A percentile compares a stretch with the other conserved stretches of the same genome.
phyloP scores from a whole-genome alignment of 2,888 invertebrate genomes.

The Scaptomyza reducta region DNA sequence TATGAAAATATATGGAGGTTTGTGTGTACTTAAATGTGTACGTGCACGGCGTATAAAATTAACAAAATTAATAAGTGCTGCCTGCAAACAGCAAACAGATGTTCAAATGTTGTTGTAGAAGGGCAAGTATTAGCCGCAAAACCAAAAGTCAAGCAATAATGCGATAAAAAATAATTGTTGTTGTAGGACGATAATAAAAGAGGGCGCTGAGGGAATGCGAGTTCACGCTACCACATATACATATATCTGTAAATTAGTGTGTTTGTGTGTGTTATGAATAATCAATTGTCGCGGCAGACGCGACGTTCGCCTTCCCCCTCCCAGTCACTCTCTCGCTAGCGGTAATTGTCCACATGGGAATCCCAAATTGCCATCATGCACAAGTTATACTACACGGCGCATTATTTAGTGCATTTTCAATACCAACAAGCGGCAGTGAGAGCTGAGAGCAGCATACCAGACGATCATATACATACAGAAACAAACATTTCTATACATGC shows the following conservation, averaged over 20 bases:
- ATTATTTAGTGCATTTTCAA: constrained; percentile 55
- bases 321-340: constrained; percentile 2
- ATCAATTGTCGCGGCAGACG: constrained; percentile 59
- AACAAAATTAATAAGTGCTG: constrained; percentile 16
- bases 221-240: constrained; percentile 3
- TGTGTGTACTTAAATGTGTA: constrained; percentile 37
- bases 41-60: constrained; percentile 42
- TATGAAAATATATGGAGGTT: constrained; percentile 23
- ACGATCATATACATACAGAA: constrained; percentile 5
- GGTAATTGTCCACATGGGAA: constrained; percentile 74
- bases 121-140: constrained; percentile 7
- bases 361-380: constrained; percentile 64
- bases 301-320: constrained; percentile 5
- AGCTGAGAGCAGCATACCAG: constrained; percentile 12
- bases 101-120: constrained; percentile 34
- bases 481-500: constrained; percentile 6
- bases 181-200: constrained; percentile 24
- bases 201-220: constrained; percentile 17
- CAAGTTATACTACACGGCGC: constrained; percentile 34
- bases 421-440: constrained; percentile 26
- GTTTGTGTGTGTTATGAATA: constrained; percentile 58
- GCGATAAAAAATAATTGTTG: constrained; percentile 24
- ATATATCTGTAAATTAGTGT: neutral
- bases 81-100: constrained; percentile 33
- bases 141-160: constrained; percentile 38